A percentile compares a stretch with the other conserved stretches of the same genome.
phyloP scores from a whole-genome alignment of 2,888 invertebrate species.

The Agonopterix heracliana region DNA sequence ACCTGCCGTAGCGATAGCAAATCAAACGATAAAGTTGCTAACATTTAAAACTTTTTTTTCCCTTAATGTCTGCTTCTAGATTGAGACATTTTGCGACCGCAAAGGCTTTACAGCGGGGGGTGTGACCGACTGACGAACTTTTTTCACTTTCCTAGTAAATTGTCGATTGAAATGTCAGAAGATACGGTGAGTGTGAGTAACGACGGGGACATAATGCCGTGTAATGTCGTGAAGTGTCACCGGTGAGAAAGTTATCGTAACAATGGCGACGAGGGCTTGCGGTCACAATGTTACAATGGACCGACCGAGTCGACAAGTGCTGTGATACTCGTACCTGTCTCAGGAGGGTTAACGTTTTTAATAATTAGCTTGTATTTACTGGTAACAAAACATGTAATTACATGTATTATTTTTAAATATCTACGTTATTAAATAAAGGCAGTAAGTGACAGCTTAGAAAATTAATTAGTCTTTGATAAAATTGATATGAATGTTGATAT shows the following conservation, averaged over 20 bases:
- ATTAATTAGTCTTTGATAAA: too few species aligned
- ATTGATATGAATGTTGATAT: too few species aligned
- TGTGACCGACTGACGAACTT: conserved; percentile 38
- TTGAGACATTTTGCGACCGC: conserved; percentile 69
- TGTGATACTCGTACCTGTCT: conserved; percentile 2
- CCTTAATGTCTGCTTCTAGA: conserved; percentile 33
- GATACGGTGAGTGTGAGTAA: conserved; percentile 24
- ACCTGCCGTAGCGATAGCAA: conserved; percentile 39
- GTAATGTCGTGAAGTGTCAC: conserved; percentile 25
- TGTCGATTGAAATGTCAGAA: conserved; percentile 48
- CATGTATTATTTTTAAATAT: too few species aligned
- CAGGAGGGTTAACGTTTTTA: too few species aligned
- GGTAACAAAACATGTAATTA: too few species aligned
- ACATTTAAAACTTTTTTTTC: conserved; percentile 37
- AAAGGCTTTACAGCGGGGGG: conserved; percentile 61
- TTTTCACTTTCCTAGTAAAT: conserved; percentile 50
- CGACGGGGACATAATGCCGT: conserved; percentile 13
- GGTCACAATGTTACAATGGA: conserved; percentile 25
- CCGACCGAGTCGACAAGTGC: conserved; percentile 21
- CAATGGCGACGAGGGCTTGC: conserved; percentile 30
- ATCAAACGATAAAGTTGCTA: conserved; percentile 30
- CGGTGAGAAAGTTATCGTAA: conserved; percentile 29
- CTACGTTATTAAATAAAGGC: too few species aligned
- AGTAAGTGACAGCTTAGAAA: too few species aligned
- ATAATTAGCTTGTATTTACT: too few species aligned